phyloP scores from a whole-genome alignment of 2,797 vertebrate genomes.

The Sebastes matsubarae region DNA sequence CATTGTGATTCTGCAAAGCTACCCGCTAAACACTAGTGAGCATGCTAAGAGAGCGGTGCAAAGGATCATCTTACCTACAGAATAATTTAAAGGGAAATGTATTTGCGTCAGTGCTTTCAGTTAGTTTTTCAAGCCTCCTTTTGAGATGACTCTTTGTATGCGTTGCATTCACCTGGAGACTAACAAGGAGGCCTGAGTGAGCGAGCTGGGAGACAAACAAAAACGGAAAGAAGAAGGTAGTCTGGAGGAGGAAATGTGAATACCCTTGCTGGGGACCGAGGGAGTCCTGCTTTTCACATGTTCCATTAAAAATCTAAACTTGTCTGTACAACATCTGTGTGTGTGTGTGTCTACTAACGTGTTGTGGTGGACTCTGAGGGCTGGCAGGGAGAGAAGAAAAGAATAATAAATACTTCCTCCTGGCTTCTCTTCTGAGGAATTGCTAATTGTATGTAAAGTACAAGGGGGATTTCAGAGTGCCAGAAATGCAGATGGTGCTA shows the following conservation, averaged over 20 bases:
- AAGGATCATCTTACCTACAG: slow-evolving; percentile 15
- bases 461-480: slow-evolving; percentile 5
- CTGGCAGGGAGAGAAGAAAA: slow-evolving; percentile 25
- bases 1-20: not conserved
- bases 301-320: slow-evolving; percentile 50
- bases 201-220: slow-evolving; percentile 21
- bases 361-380: slow-evolving; percentile 6
- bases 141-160: slow-evolving; percentile 32
- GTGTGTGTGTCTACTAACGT: slow-evolving; percentile 29
- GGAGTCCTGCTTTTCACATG: slow-evolving; percentile 31
- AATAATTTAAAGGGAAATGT: not conserved
- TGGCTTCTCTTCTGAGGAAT: slow-evolving; percentile 47
- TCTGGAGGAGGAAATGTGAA: slow-evolving; percentile 30
- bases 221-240: slow-evolving; percentile 10
- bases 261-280: slow-evolving; percentile 15
- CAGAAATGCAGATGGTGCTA: slow-evolving; percentile 34
- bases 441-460: slow-evolving; percentile 48
- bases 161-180: slow-evolving; percentile 42
- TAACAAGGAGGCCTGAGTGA: slow-evolving; percentile 5
- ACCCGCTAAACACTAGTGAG: not conserved
- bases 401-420: slow-evolving; percentile 42
- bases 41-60: not conserved
- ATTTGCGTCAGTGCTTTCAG: slow-evolving; percentile 8
- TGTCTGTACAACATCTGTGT: slow-evolving; percentile 39
- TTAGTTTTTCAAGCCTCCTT: slow-evolving; percentile 11